Percentiles rank a stretch among this genome's conserved stretches.
Conservation (phyloP, 2,113 vertebrate genomes). For the Epinephelus moara region DNA sequence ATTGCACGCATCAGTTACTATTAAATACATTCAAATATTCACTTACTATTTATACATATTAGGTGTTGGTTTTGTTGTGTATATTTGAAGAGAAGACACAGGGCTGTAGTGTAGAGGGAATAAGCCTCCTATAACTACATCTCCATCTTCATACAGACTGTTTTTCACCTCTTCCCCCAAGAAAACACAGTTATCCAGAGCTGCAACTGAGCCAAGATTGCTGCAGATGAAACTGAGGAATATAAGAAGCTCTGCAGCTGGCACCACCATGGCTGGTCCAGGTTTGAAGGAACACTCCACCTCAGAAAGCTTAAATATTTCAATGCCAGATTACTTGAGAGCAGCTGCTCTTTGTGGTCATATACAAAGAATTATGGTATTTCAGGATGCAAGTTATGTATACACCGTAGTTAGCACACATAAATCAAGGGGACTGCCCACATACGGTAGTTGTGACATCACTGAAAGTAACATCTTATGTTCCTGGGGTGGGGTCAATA, state of each 20-base stretch:
- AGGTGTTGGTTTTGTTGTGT: constrained; percentile 68
- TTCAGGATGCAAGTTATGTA: constrained; percentile 22
- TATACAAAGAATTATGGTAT: not conserved
- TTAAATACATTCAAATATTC: not conserved
- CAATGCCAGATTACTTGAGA: constrained; percentile 6
- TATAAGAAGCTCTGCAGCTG: constrained; percentile 31
- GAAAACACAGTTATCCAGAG: constrained; percentile 67
- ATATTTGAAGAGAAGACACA: constrained; percentile 60
- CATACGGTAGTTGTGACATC: constrained; percentile 7
- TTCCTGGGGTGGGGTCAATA: not conserved
- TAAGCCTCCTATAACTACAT: constrained; percentile 82
- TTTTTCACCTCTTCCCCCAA: constrained; percentile 72
- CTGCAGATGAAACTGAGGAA: constrained; percentile 41
- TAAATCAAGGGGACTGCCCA: constrained; percentile 28
- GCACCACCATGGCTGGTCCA: constrained; percentile 54
- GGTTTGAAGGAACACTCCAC: not conserved
- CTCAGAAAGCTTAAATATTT: not conserved
- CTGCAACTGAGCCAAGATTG: constrained; percentile 5
- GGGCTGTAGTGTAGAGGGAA: constrained; percentile 83
- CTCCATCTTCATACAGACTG: constrained; percentile 77
- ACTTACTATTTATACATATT: constrained; percentile 79
- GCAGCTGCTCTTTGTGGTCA: not conserved
- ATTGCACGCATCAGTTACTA: not conserved
- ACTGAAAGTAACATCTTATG: not conserved
- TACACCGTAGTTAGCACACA: constrained; percentile 1